These are phyloP conservation scores for Clistopyga incitator DNA, from an alignment of 2,888 invertebrate genomes.

Conservation along the genomic window DNA sequence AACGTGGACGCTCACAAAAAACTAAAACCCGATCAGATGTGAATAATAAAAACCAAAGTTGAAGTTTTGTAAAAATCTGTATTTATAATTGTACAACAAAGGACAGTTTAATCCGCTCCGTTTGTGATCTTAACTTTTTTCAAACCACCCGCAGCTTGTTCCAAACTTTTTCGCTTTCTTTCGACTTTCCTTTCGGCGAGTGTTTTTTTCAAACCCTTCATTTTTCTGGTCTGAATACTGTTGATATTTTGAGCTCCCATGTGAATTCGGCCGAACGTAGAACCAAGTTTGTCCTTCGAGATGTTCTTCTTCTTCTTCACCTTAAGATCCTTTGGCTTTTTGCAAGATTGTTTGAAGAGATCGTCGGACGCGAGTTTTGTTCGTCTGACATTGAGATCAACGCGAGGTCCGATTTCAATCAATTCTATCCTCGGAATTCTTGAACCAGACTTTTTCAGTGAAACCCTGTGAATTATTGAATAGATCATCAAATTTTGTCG, in stretches of 20 bases:
- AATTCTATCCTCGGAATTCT: conserved; percentile 96
- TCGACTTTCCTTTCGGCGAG: conserved; percentile 88
- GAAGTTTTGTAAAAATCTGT: conserved; percentile 42
- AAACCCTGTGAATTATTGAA: conserved; percentile 85
- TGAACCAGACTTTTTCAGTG: conserved; percentile 95
- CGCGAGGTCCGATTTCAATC: conserved; percentile 96
- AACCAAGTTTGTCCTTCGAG: conserved; percentile 93
- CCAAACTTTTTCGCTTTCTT: conserved; percentile 85
- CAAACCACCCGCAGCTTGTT: conserved; percentile 74
- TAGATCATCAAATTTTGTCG: neutral
- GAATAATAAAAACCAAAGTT: conserved; percentile 31
- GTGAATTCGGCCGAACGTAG: conserved; percentile 96
- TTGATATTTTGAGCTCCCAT: conserved; percentile 95
- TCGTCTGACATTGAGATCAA: conserved; percentile 94
- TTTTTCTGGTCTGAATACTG: conserved; percentile 94
- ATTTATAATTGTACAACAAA: conserved; percentile 30
- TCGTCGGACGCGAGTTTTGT: conserved; percentile 96
- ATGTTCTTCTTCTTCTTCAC: conserved; percentile 96
- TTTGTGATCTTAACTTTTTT: conserved; percentile 70
- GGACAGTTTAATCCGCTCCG: conserved; percentile 22
- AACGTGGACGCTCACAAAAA: conserved; percentile 73
- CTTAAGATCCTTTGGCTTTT: conserved; percentile 91
- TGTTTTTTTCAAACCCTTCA: conserved; percentile 94
- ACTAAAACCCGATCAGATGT: conserved; percentile 1
- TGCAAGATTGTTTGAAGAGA: conserved; percentile 93